phyloP scores from a whole-genome alignment of 2,113 vertebrate genomes.

The Clarias magur region DNA sequence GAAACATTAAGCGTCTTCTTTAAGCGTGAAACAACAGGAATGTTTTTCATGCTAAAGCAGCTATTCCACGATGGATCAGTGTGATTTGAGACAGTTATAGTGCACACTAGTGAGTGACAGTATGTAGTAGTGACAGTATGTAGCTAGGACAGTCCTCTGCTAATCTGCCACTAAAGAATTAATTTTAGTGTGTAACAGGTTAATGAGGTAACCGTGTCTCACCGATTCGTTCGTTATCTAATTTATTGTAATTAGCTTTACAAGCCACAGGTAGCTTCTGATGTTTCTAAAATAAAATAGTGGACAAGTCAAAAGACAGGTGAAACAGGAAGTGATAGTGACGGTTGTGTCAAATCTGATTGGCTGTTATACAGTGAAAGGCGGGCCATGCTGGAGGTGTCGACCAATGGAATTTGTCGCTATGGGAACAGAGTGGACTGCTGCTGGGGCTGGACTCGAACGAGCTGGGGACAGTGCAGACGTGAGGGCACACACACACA shows the following conservation, averaged over 20 bases:
- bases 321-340: background rate
- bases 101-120: background rate
- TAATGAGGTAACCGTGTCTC: background rate
- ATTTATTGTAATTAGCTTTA: background rate
- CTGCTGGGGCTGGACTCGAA: constrained; percentile 89
- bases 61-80: background rate
- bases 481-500: constrained; percentile 77
- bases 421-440: constrained; percentile 85
- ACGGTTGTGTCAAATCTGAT: background rate
- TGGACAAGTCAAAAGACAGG: background rate
- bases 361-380: constrained; percentile 61
- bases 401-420: constrained; percentile 79
- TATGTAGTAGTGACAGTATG: background rate
- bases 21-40: background rate
- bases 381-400: constrained; percentile 72
- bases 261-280: background rate
- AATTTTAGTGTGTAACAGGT: background rate
- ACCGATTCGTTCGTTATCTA: background rate
- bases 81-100: background rate
- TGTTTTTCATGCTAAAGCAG: background rate
- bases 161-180: background rate
- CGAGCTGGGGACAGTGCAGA: constrained; percentile 80
- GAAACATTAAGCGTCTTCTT: background rate
- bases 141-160: background rate
- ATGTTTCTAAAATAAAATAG: background rate